Evolutionary conservation across 2,113 vertebrate species (phyloP).

Genomic region (Cyrtonyx montezumae): DNA sequence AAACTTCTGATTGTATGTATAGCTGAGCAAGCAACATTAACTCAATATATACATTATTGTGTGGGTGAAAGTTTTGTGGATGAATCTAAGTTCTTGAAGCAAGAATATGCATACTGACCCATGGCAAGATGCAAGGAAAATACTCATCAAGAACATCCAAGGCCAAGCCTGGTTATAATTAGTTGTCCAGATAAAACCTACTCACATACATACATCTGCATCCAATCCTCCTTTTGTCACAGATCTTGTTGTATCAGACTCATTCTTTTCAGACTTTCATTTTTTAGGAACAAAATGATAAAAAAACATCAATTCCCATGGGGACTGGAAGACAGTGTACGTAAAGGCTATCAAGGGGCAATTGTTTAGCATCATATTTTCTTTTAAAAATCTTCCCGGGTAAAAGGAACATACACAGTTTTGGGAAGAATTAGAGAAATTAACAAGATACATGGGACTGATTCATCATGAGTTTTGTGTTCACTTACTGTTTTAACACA

Average conservation of each 20-base stretch:
- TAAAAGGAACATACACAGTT: background rate
- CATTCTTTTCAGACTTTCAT: background rate
- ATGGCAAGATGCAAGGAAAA: background rate
- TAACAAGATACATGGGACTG: background rate
- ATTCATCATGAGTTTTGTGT: constrained; percentile 42
- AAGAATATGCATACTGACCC: background rate
- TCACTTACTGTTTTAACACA: constrained; percentile 52
- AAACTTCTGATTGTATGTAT: background rate
- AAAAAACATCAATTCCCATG: background rate
- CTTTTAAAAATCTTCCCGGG: background rate
- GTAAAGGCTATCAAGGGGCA: background rate
- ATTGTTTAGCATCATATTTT: background rate
- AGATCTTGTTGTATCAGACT: background rate
- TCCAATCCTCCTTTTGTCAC: background rate
- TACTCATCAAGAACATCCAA: background rate
- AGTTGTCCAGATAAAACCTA: background rate
- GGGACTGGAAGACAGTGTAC: background rate
- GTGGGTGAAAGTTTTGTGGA: background rate
- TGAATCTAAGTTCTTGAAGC: background rate
- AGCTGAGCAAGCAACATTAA: background rate
- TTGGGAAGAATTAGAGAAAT: constrained; percentile 53
- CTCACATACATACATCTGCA: background rate
- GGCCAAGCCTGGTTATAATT: background rate
- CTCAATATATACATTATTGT: background rate
- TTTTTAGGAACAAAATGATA: background rate